A percentile compares a stretch with the other conserved stretches of the same genome.
Conservation (phyloP, 1,140 invertebrate genomes). For the Helicorthomorpha holstii region DNA sequence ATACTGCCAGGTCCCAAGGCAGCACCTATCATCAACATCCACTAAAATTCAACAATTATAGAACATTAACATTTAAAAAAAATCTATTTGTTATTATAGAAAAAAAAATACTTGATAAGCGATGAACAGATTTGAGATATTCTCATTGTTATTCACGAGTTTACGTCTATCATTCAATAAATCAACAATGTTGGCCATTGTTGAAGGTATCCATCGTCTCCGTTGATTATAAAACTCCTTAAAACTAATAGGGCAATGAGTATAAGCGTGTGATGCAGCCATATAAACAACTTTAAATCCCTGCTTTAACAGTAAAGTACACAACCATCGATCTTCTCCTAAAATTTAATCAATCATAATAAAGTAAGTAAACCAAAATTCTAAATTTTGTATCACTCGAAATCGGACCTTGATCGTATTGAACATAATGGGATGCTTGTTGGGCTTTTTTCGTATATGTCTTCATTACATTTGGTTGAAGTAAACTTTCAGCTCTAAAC, state of each 20-base stretch:
- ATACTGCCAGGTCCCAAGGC: slow-evolving; percentile 44
- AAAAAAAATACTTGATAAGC: slow-evolving; percentile 23
- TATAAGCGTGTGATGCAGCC: slow-evolving; percentile 44
- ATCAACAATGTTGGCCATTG: slow-evolving; percentile 47
- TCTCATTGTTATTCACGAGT: slow-evolving; percentile 35
- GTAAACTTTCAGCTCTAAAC: slow-evolving; percentile 36
- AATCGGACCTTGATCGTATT: slow-evolving; percentile 39
- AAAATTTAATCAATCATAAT: slow-evolving; percentile 15
- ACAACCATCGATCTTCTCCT: slow-evolving; percentile 47
- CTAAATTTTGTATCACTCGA: neutral
- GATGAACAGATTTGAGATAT: slow-evolving; percentile 40
- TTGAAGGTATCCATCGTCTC: slow-evolving; percentile 44
- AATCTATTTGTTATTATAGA: neutral
- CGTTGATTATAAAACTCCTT: slow-evolving; percentile 44
- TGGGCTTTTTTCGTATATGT: slow-evolving; percentile 36
- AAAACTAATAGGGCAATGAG: slow-evolving; percentile 43
- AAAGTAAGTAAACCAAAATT: slow-evolving; percentile 14
- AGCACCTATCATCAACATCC: slow-evolving; percentile 34
- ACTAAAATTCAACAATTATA: slow-evolving; percentile 15
- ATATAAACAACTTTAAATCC: slow-evolving; percentile 46
- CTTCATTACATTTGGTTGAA: slow-evolving; percentile 42
- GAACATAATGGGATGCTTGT: slow-evolving; percentile 38
- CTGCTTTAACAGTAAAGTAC: slow-evolving; percentile 41
- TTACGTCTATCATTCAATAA: slow-evolving; percentile 32
- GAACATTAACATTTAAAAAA: neutral